A percentile compares a stretch with the other conserved stretches of the same genome.
Conservation (phyloP, 2,113 vertebrate genomes). For the Ploceus nigricollis region DNA sequence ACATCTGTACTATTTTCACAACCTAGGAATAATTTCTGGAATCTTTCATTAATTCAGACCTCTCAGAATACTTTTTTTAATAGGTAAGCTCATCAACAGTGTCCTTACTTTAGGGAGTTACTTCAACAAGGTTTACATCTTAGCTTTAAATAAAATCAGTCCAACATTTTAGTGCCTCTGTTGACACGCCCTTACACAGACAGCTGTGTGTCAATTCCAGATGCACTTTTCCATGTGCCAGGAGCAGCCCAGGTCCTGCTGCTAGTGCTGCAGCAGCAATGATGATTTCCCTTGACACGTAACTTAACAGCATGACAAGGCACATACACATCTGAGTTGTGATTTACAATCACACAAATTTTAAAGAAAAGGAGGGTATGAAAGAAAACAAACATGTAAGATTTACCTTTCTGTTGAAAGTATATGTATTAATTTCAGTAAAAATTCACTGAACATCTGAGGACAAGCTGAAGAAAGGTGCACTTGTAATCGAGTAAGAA, state of each 20-base stretch:
- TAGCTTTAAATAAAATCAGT: neutral
- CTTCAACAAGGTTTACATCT: neutral
- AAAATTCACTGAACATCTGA: conserved; percentile 98
- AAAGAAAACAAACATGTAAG: neutral
- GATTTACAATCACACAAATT: neutral
- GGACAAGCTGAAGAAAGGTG: conserved; percentile 95
- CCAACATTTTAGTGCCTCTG: neutral
- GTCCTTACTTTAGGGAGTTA: neutral
- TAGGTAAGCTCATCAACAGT: neutral
- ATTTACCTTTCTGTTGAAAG: conserved; percentile 93
- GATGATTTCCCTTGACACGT: fast-evolving
- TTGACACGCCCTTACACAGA: neutral
- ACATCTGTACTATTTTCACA: neutral
- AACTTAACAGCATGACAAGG: neutral
- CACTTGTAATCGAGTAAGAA: conserved; percentile 93
- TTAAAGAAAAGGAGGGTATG: neutral
- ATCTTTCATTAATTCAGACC: neutral
- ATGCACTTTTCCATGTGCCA: neutral
- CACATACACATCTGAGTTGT: neutral
- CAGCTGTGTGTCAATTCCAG: neutral
- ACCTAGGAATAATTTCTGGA: neutral
- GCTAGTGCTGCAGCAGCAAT: neutral
- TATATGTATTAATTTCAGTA: conserved; percentile 95
- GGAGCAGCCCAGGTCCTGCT: neutral
- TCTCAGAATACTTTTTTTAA: neutral